Percentiles rank a stretch among this genome's conserved stretches.
Conservation (phyloP, 2,888 invertebrate genomes). For the Apodemia duryi region DNA sequence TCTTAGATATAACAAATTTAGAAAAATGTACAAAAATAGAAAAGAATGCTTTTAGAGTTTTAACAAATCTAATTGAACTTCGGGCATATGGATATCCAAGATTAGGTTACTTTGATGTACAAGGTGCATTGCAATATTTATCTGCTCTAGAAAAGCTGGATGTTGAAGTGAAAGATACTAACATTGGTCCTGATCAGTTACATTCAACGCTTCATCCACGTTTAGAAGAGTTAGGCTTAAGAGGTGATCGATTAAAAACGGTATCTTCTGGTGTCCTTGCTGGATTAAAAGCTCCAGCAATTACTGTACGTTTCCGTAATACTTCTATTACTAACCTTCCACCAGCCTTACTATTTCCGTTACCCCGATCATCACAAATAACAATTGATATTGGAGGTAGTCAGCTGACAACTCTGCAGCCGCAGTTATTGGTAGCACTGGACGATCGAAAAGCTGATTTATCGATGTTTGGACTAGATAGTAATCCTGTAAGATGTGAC, state of each 20-base stretch:
- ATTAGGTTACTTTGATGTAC: conserved; percentile 91
- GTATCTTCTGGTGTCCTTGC: conserved; percentile 91
- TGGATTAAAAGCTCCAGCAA: conserved; percentile 85
- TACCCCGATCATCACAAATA: conserved; percentile 91
- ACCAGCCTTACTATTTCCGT: conserved; percentile 90
- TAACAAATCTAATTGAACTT: conserved; percentile 84
- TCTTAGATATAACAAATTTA: conserved; percentile 83
- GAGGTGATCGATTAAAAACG: conserved; percentile 86
- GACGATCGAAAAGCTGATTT: conserved; percentile 90
- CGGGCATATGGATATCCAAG: conserved; percentile 88
- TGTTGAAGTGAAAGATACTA: conserved; percentile 91
- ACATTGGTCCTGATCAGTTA: conserved; percentile 89
- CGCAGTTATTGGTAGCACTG: conserved; percentile 87
- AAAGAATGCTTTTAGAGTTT: conserved; percentile 86
- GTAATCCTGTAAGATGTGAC: conserved; percentile 91
- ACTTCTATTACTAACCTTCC: conserved; percentile 89
- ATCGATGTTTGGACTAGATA: conserved; percentile 84
- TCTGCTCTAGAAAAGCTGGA: conserved; percentile 87
- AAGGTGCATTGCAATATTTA: conserved; percentile 88
- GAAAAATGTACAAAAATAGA: conserved; percentile 87
- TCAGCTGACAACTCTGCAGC: conserved; percentile 85
- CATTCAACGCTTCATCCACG: conserved; percentile 89
- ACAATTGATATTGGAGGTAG: conserved; percentile 89
- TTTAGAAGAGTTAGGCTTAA: conserved; percentile 84
- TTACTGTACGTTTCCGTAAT: conserved; percentile 87